Percentiles rank a stretch among this genome's conserved stretches.
These are phyloP conservation scores for Tenualosa thibaudeaui DNA, from an alignment of 2,797 vertebrate species.

Conservation along the genomic window DNA sequence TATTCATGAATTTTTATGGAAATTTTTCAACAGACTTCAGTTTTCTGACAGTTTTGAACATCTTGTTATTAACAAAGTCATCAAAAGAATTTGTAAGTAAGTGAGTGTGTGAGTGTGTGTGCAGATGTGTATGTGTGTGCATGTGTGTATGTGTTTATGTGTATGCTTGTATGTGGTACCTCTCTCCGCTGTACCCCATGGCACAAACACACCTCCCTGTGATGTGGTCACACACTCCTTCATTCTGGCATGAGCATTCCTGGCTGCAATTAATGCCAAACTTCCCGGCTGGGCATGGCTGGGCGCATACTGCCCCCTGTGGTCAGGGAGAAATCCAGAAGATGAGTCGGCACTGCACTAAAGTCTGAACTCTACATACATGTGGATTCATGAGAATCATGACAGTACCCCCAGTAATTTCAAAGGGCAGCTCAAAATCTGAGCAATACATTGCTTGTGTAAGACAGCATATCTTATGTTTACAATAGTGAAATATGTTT, in stretches of 20 bases:
- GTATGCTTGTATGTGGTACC: conserved; percentile 68
- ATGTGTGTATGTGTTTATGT: not conserved
- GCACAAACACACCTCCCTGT: conserved; percentile 90
- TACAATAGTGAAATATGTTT: too few species aligned
- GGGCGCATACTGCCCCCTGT: conserved; percentile 94
- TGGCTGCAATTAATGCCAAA: conserved; percentile 96
- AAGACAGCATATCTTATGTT: too few species aligned
- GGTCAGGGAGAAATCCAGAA: not conserved
- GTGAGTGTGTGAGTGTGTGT: not conserved
- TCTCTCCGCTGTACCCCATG: conserved; percentile 92
- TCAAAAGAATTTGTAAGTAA: not conserved
- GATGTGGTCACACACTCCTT: conserved; percentile 90
- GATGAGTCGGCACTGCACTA: not conserved
- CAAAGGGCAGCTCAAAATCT: not conserved
- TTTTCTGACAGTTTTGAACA: not conserved
- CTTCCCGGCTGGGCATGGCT: conserved; percentile 91
- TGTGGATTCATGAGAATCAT: not conserved
- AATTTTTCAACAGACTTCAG: not conserved
- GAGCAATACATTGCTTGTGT: too few species aligned
- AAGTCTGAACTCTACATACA: not conserved
- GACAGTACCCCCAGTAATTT: not conserved
- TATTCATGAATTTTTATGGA: conserved; percentile 6
- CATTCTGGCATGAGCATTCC: conserved; percentile 93
- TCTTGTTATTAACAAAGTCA: conserved; percentile 6
- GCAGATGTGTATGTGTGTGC: not conserved